These are phyloP conservation scores for Galaxea fascicularis DNA, from an alignment of 92 coral and sea anemone genomes.

Conservation along the genomic window DNA sequence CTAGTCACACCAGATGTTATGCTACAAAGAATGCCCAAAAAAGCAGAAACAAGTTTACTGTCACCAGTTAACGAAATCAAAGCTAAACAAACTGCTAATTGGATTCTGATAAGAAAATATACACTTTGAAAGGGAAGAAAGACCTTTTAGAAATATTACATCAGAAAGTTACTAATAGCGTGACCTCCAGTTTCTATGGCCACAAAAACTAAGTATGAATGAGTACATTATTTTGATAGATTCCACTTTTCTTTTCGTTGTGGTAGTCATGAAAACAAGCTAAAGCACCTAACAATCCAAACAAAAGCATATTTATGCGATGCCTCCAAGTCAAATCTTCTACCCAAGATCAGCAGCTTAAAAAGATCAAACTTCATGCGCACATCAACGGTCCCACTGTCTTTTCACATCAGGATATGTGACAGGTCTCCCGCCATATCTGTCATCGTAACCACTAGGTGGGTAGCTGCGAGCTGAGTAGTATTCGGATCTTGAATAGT, in stretches of 20 bases:
- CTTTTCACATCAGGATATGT: slow-evolving; percentile 46
- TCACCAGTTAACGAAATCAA: too few species aligned
- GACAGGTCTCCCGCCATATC: slow-evolving; percentile 40
- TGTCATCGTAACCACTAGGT: neutral
- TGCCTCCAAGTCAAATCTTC: slow-evolving; percentile 27
- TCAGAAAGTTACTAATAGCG: neutral
- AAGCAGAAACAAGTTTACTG: too few species aligned
- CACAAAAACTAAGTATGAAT: neutral
- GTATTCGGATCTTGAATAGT: slow-evolving; percentile 17
- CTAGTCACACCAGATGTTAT: too few species aligned
- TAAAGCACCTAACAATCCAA: slow-evolving; percentile 12
- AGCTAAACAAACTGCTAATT: neutral
- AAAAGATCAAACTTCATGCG: neutral
- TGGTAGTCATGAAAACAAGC: slow-evolving; percentile 11
- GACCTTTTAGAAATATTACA: too few species aligned
- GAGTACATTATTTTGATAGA: neutral
- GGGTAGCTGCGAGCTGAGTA: slow-evolving; percentile 21
- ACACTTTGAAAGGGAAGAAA: too few species aligned
- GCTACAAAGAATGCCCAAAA: too few species aligned
- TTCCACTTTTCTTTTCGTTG: neutral
- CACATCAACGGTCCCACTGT: slow-evolving; percentile 38
- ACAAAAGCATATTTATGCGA: slow-evolving; percentile 4
- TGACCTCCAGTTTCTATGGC: neutral
- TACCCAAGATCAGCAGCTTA: slow-evolving; percentile 11
- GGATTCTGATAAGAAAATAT: too few species aligned